Percentiles rank a stretch among this genome's conserved stretches.
Conservation (phyloP, 2,113 vertebrate species). For the Ammospiza caudacuta region DNA sequence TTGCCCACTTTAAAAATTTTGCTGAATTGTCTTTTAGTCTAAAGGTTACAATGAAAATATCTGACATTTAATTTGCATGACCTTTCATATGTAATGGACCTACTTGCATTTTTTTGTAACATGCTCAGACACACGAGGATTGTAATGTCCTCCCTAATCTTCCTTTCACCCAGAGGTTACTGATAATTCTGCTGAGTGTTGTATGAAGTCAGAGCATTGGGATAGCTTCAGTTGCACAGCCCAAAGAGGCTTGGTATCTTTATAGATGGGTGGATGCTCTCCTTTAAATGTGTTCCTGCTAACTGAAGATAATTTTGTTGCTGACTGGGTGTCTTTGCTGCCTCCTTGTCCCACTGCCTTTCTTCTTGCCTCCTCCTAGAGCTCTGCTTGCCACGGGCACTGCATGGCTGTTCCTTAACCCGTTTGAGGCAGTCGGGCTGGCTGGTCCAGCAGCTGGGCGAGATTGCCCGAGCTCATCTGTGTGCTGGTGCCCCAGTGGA, state of each 20-base stretch:
- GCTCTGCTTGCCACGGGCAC: background rate
- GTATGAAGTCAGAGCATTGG: background rate
- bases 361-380: background rate
- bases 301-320: background rate
- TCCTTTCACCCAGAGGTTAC: background rate
- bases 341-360: background rate
- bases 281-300: background rate
- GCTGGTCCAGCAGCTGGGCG: background rate
- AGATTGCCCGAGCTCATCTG: background rate
- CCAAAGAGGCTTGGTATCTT: background rate
- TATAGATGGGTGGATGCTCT: background rate
- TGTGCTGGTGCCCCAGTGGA: background rate
- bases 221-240: background rate
- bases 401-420: background rate
- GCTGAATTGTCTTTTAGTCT: background rate
- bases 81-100: background rate
- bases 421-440: background rate
- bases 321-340: background rate
- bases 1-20: background rate
- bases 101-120: background rate
- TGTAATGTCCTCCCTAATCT: background rate
- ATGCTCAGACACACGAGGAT: background rate
- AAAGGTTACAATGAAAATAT: background rate
- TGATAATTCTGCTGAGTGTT: background rate
- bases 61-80: background rate